Percentiles rank a stretch among this genome's conserved stretches.
These are phyloP conservation scores for Eunapius fragilis DNA, from an alignment of 37 sponge, comb jelly and placozoan species.

Conservation along the genomic window DNA sequence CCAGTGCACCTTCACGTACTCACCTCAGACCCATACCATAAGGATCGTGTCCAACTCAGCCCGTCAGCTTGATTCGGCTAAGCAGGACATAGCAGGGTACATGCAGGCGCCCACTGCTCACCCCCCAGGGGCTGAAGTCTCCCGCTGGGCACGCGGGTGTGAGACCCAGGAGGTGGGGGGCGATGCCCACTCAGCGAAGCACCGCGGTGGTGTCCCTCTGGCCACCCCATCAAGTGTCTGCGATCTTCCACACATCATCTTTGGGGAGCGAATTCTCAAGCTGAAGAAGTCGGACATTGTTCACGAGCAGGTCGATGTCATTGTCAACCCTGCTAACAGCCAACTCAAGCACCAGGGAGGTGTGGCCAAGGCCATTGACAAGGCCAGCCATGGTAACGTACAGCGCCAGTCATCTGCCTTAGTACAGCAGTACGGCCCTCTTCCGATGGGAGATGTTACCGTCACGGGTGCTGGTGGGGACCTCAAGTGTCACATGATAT, in stretches of 20 bases:
- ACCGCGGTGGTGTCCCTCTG: background rate
- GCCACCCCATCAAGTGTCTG: background rate
- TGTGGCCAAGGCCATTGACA: slow-evolving; percentile 69
- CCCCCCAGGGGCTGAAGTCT: too few relatives aligned
- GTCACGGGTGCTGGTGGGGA: slow-evolving; percentile 70
- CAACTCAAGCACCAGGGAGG: slow-evolving; percentile 58
- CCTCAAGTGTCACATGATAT: slow-evolving; percentile 44
- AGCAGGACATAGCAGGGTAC: slow-evolving; percentile 3
- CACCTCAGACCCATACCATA: background rate
- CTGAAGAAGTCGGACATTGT: slow-evolving; percentile 68
- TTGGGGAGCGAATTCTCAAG: slow-evolving; percentile 38
- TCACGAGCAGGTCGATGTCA: slow-evolving; percentile 53
- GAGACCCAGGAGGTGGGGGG: background rate
- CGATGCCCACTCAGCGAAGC: background rate
- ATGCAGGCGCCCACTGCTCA: too few relatives aligned
- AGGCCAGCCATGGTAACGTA: slow-evolving; percentile 55
- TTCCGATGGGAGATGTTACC: slow-evolving; percentile 53
- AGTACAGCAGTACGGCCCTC: background rate
- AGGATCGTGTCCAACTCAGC: slow-evolving; percentile 33
- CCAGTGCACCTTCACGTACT: slow-evolving; percentile 10
- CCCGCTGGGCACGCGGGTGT: too few relatives aligned
- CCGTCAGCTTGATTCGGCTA: slow-evolving; percentile 51
- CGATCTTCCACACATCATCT: background rate
- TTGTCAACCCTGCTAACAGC: slow-evolving; percentile 81
- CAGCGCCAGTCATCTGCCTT: slow-evolving; percentile 21